phyloP scores from a whole-genome alignment of 1,140 invertebrate genomes.

The Bombus superbus region DNA sequence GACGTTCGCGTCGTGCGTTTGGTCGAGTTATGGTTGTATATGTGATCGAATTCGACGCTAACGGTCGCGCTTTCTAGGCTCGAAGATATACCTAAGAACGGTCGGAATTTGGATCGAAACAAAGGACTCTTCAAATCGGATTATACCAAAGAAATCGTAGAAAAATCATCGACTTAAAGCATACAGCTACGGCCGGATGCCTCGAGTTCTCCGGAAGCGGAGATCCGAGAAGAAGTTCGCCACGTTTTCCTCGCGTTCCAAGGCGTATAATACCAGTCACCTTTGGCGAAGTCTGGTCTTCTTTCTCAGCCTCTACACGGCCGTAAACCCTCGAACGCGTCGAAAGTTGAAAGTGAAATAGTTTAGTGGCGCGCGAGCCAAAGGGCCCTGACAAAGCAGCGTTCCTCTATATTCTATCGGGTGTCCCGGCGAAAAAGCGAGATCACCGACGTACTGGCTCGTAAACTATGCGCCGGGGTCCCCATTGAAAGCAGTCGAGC shows the following conservation, averaged over 20 bases:
- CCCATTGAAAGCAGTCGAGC: constrained; percentile 63
- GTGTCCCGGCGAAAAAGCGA: constrained; percentile 51
- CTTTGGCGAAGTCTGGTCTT: background rate
- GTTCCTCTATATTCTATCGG: constrained; percentile 45
- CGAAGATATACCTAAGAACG: too few species aligned
- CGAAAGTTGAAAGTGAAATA: constrained; percentile 60
- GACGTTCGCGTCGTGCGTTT: background rate
- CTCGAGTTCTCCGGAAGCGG: background rate
- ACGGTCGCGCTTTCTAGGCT: background rate
- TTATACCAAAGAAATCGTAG: background rate
- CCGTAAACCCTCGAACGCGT: constrained; percentile 54
- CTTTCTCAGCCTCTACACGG: constrained; percentile 2
- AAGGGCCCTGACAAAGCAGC: constrained; percentile 52
- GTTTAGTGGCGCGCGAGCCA: constrained; percentile 45
- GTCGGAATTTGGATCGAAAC: too few species aligned
- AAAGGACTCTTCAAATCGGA: too few species aligned
- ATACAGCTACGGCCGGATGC: background rate
- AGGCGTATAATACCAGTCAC: background rate
- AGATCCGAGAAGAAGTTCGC: background rate
- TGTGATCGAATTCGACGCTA: background rate
- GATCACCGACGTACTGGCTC: constrained; percentile 32
- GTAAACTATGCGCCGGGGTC: constrained; percentile 57
- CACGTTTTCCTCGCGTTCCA: too few species aligned
- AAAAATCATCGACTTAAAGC: background rate
- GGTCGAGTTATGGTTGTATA: background rate